A percentile compares a stretch with the other conserved stretches of the same genome.
Conservation (phyloP, 37 sponge, comb jelly and placozoan genomes). For the Halichondria panicea region DNA sequence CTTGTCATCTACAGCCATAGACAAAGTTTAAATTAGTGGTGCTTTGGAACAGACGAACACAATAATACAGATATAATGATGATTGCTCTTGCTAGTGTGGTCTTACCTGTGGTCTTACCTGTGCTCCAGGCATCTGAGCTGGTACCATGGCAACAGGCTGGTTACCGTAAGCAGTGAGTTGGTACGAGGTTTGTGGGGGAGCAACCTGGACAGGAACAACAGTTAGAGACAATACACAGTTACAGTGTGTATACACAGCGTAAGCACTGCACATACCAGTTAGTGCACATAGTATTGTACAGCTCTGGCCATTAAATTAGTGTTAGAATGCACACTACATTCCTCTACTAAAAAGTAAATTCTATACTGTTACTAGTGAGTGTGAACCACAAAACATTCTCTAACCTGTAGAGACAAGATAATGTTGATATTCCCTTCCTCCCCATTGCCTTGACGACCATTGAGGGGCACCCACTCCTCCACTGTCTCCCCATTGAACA, state of each 20-base stretch:
- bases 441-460: conserved; percentile 92
- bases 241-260: background rate
- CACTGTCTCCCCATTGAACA: conserved; percentile 83
- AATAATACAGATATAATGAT: no score
- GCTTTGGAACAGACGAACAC: no score
- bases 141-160: conserved; percentile 47
- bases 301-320: background rate
- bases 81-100: no score
- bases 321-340: background rate
- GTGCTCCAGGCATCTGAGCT: conserved; percentile 39
- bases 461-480: conserved; percentile 96
- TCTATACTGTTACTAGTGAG: no score
- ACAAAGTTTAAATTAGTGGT: no score
- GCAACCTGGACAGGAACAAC: background rate
- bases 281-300: background rate
- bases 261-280: background rate
- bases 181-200: conserved; percentile 35
- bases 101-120: conserved; percentile 13
- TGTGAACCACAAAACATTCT: no score
- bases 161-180: conserved; percentile 43
- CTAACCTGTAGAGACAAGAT: conserved; percentile 59
- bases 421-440: conserved; percentile 85
- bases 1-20: no score
- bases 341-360: no score
- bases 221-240: no score